phyloP scores from a whole-genome alignment of 2,888 invertebrate genomes.

The Xestobium rufovillosum region DNA sequence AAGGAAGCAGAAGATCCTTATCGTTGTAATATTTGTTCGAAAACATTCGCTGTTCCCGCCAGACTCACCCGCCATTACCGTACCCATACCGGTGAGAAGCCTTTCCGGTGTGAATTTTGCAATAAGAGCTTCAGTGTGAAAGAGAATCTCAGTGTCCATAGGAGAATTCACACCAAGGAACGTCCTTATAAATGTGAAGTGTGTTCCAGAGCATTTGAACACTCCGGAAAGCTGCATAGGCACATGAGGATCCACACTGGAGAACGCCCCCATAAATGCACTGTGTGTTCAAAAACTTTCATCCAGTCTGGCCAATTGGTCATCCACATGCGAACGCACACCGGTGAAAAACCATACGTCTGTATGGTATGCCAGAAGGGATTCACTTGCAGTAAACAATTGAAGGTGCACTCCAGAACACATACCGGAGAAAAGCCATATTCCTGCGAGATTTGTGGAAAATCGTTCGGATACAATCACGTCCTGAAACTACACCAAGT shows the following conservation, averaged over 20 bases:
- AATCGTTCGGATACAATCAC: conserved; percentile 87
- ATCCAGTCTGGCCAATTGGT: conserved; percentile 87
- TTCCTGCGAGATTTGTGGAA: conserved; percentile 84
- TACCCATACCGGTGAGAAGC: conserved; percentile 85
- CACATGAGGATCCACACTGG: conserved; percentile 89
- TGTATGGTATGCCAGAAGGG: conserved; percentile 78
- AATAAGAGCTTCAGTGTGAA: conserved; percentile 89
- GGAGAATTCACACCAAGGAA: conserved; percentile 86
- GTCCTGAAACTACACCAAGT: conserved; percentile 78
- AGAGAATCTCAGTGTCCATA: conserved; percentile 84
- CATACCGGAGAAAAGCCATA: conserved; percentile 89
- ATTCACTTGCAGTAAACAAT: conserved; percentile 85
- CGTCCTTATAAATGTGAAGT: conserved; percentile 84
- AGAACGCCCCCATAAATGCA: conserved; percentile 83
- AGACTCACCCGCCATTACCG: conserved; percentile 77
- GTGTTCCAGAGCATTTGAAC: conserved; percentile 83
- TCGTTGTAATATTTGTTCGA: conserved; percentile 82
- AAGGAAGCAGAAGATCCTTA: conserved; percentile 58
- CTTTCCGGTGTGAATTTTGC: conserved; percentile 81
- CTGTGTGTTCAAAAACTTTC: conserved; percentile 81
- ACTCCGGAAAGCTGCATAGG: conserved; percentile 81
- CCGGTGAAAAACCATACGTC: conserved; percentile 74
- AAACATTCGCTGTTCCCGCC: conserved; percentile 86
- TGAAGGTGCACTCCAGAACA: conserved; percentile 85
- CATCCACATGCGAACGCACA: conserved; percentile 85